Evolutionary conservation across 2,113 vertebrate species (phyloP), one percentile per base, ranked within the genome.

Genomic region (Capreolus pygargus): DNA sequence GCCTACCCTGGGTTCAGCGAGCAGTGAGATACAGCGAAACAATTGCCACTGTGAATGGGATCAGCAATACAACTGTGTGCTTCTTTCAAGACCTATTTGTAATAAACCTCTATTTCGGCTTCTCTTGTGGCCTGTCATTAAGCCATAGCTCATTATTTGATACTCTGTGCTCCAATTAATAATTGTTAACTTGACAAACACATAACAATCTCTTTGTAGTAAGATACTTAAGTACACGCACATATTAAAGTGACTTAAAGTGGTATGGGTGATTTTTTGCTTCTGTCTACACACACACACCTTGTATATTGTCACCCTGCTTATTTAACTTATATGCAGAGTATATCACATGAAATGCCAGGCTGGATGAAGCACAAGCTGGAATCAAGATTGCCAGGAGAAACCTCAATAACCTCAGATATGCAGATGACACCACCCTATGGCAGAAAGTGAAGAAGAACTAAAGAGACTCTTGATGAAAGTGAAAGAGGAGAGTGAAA

Each of bases 1-100:
- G 33, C 33, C 61, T 67, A n/a, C 33, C 33, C 33, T 19, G 33
- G 33, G 7, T n/a, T n/a, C 17, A n/a, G 33, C 1, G 1, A 67
- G n/a, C 16, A 67, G 8, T 67, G 64, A 67, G 8, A 67, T 67
- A 67, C 64, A 67, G 3, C 0, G 0, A 67, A 36, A 36, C 17
- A 67, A 67, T 1, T 67, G 33, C 33, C 8, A 67, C 33, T 67
- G 17, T 36, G 33, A 67, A 67, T 1, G 15, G 7, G 16, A 67
- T 36, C 33, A 67, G 33, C 33, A 67, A 67, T 36, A 36, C 64
- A 67, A 67, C 33, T 67, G 33, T 36, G 4, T n/a, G n/a, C 3
- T 58, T 55, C 64, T 45, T 47, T 54, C 70, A 90, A 54, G 67
- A 33, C 39, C 30, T 47, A 13, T 79, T 14, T 58, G 39, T 7